Conservation (phyloP, 2,113 vertebrate genomes). For the Collichthys lucidus region DNA sequence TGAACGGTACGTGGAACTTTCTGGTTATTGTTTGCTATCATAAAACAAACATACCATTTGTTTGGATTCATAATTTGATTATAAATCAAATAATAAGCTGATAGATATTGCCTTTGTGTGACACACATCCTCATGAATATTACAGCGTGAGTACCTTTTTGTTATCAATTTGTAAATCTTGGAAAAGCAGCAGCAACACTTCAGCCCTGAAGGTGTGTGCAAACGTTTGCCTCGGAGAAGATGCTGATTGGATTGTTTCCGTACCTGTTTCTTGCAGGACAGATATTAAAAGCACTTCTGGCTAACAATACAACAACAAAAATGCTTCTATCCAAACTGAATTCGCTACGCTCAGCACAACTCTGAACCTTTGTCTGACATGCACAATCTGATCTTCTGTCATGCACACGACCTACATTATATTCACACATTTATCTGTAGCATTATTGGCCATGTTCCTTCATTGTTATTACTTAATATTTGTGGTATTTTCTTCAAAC, state of each 20-base stretch:
- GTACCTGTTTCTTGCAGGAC: neutral
- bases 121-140: slow-evolving; percentile 13
- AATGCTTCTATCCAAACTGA: slow-evolving; percentile 37
- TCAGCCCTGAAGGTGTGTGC: neutral
- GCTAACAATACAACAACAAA: slow-evolving; percentile 40
- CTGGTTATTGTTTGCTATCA: slow-evolving; percentile 15
- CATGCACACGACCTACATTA: slow-evolving; percentile 38
- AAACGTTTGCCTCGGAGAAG: slow-evolving; percentile 12
- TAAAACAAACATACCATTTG: slow-evolving; percentile 2
- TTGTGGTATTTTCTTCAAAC: slow-evolving; percentile 55
- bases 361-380: slow-evolving; percentile 34
- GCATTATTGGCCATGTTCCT: slow-evolving; percentile 34
- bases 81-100: slow-evolving; percentile 24
- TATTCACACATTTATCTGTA: slow-evolving; percentile 40
- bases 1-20: neutral
- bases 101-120: neutral
- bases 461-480: slow-evolving; percentile 60
- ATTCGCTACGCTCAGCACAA: slow-evolving; percentile 49
- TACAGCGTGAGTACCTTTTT: neutral
- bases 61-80: slow-evolving; percentile 34
- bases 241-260: neutral
- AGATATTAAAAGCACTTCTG: slow-evolving; percentile 51
- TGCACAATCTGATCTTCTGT: slow-evolving; percentile 43
- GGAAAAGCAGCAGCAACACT: neutral
- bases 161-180: neutral